Evolutionary conservation across 2,113 vertebrate species (phyloP), one percentile per base, ranked within the genome.

Genomic region (Callipepla californica): DNA sequence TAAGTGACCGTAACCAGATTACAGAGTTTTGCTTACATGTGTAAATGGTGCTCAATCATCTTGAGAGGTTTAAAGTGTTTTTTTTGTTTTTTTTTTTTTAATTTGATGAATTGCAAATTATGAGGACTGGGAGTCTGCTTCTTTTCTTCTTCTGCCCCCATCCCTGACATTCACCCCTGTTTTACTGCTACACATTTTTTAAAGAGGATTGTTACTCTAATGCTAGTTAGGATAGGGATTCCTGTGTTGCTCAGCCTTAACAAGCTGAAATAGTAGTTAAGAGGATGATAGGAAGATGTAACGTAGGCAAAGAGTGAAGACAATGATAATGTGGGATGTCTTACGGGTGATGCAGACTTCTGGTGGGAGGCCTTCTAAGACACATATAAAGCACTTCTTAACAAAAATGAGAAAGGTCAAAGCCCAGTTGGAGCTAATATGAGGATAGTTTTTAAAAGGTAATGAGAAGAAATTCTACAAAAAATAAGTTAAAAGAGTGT

Each of bases 21-120:
- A 18, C 4, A 38, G 51, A 68, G 15, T 82, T 83, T 87, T 94
- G 21, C 68, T 90, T 89, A 74, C 50, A 34, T 77, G 87, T 80
- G 14, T 50, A 80, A 90, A 85, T 68, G 21, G 62, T 87, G 50
- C 42, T 76, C 38, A 90, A 73, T 85, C 4, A 2, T 70, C 85
- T 53, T 77, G 42, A 85, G 61, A 77, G n/a, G 51, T 84, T 74
- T 70, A 78, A 83, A 42, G 68, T 55, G 36, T 1, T 1, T 59
- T 87, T 68, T 13, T 11, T 74, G 62, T 89, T 82, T 74, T 87
- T 68, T 13, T 85, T 11, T 70, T 89, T 82, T 74, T 32, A 7
- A 73, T 69, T 80, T 77, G 58, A 93, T 83, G 63, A 87, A 85
- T 88, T 91, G 72, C 45, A 77, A 69, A 91, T 82, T 67, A 85